Conservation (phyloP, 2,113 vertebrate genomes). For the Corythaixoides concolor region DNA sequence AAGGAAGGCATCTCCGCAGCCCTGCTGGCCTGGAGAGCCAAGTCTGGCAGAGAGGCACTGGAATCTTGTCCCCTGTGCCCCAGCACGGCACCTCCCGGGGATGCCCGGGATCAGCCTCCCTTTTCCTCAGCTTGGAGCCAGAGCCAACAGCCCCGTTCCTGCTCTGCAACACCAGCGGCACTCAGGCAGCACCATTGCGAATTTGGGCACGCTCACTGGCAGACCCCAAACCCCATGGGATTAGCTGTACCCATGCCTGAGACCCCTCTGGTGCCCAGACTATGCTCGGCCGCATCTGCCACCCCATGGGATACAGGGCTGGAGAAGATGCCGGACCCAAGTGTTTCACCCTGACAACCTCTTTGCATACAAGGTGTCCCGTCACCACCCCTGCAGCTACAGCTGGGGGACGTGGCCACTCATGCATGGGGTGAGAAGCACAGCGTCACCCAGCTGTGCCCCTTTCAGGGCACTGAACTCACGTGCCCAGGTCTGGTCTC, state of each 20-base stretch:
- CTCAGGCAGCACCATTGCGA: not conserved
- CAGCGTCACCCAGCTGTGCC: not conserved
- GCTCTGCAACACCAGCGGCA: fast-evolving
- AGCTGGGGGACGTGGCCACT: not conserved
- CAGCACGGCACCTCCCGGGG: not conserved
- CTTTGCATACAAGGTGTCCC: not conserved
- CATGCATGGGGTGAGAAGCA: not conserved
- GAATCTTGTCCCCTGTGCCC: fast-evolving
- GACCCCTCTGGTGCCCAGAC: not conserved
- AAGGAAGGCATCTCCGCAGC: not conserved
- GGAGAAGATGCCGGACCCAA: not conserved
- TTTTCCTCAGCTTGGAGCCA: not conserved
- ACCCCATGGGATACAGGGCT: fast-evolving
- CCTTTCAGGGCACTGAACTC: not conserved
- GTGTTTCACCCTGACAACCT: not conserved
- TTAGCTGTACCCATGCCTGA: not conserved
- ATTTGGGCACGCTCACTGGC: not conserved
- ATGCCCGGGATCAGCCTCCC: not conserved
- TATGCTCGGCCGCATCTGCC: fast-evolving
- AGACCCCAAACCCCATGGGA: fast-evolving
- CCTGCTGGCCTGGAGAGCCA: not conserved
- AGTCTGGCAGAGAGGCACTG: not conserved
- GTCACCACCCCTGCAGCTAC: not conserved
- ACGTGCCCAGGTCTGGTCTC: fast-evolving
- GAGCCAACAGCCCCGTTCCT: not conserved